Conservation (phyloP, 2,888 invertebrate genomes). For the Diarsia brunnea region DNA sequence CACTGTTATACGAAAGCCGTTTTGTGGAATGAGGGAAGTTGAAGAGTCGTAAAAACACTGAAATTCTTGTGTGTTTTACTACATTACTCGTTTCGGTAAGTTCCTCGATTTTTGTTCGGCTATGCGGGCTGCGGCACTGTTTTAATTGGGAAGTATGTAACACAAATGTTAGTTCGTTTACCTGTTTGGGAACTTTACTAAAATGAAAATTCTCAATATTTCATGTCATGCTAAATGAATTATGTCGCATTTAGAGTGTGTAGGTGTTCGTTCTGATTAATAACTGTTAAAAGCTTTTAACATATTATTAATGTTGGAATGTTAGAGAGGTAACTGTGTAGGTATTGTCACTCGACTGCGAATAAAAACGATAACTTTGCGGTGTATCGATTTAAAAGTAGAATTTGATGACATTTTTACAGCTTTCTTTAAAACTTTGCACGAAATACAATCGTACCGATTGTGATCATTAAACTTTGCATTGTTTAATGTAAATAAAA, state of each 20-base stretch:
- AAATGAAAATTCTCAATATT: conserved; percentile 16
- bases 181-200: conserved; percentile 23
- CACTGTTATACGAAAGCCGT: conserved; percentile 57
- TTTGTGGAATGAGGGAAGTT: conserved; percentile 55
- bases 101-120: conserved; percentile 47
- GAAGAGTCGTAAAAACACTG: conserved; percentile 44
- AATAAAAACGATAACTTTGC: conserved; percentile 17
- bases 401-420: conserved; percentile 48
- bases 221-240: conserved; percentile 15
- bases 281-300: background rate
- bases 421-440: conserved; percentile 37
- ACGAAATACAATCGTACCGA: conserved; percentile 28
- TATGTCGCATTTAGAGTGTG: conserved; percentile 4
- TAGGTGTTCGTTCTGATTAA: conserved; percentile 9
- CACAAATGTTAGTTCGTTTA: conserved; percentile 31
- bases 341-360: background rate
- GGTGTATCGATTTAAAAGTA: conserved; percentile 31
- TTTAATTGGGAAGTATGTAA: conserved; percentile 57
- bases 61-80: conserved; percentile 56
- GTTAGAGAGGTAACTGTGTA: background rate
- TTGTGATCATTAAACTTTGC: conserved; percentile 7
- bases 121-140: conserved; percentile 55
- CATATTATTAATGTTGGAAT: background rate
- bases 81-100: conserved; percentile 38
- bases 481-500: too few relatives aligned